These are phyloP conservation scores for Nasua narica DNA, from an alignment of 2,797 vertebrate genomes.

Conservation along the genomic window DNA sequence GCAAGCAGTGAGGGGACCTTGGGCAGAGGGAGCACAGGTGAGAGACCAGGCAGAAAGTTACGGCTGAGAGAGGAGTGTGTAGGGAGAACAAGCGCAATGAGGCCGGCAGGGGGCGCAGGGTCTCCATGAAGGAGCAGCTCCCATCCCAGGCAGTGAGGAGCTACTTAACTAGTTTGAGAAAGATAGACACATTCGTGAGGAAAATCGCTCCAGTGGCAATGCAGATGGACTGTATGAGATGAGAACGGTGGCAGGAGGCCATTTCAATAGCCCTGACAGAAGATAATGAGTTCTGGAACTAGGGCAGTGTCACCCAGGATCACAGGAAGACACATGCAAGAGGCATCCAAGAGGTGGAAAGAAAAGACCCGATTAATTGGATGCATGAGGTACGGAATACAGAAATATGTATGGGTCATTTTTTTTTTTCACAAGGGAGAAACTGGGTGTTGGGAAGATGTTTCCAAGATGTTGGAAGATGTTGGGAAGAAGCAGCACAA, in stretches of 20 bases:
- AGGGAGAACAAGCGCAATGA: neutral
- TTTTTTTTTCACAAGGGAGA: neutral
- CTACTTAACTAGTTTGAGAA: neutral
- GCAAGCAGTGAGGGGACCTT: neutral
- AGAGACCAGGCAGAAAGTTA: neutral
- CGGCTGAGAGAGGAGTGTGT: accelerated
- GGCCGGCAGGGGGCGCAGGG: neutral
- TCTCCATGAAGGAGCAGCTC: neutral
- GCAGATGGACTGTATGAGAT: neutral
- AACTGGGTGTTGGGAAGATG: neutral
- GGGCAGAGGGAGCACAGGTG: neutral
- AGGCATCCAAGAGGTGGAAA: neutral
- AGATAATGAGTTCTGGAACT: neutral
- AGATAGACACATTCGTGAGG: neutral
- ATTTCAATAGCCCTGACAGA: neutral
- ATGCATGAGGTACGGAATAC: neutral
- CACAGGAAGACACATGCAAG: neutral
- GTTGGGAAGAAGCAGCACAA: too few relatives aligned
- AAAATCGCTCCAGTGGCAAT: neutral
- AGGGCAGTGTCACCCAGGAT: neutral
- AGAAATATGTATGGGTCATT: neutral
- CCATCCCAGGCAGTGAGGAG: neutral
- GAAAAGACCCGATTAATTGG: neutral
- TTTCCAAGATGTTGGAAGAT: too few relatives aligned
- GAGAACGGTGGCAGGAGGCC: neutral